Conservation (phyloP, 2,113 vertebrate genomes). For the Erythrolamprus reginae region DNA sequence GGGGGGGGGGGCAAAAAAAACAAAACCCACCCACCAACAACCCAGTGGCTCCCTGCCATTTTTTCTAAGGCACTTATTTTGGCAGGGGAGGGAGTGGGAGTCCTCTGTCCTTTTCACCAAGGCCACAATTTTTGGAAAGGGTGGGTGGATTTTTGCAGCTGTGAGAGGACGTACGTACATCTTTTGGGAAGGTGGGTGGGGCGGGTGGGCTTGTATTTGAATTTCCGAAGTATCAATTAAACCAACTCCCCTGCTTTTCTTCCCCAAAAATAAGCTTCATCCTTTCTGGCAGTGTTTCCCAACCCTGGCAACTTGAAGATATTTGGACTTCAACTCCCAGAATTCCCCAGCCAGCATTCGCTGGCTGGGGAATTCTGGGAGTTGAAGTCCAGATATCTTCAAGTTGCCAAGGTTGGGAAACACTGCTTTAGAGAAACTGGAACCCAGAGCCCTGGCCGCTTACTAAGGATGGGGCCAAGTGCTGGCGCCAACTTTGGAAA, state of each 20-base stretch:
- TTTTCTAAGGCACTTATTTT: background rate
- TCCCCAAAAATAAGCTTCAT: background rate
- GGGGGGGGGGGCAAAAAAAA: background rate
- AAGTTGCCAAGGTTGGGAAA: too few species aligned
- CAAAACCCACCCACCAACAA: background rate
- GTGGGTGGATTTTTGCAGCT: background rate
- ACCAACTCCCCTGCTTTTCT: background rate
- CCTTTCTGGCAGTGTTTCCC: too few species aligned
- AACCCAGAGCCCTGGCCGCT: background rate
- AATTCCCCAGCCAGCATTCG: too few species aligned
- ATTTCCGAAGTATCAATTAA: background rate
- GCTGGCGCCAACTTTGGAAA: background rate
- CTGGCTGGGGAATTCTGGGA: too few species aligned
- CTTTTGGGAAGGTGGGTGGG: background rate
- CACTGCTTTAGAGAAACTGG: background rate
- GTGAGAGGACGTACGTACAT: background rate
- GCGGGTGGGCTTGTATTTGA: background rate
- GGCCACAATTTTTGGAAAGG: background rate
- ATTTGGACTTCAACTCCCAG: too few species aligned
- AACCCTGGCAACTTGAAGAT: too few species aligned
- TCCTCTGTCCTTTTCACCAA: background rate
- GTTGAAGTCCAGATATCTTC: too few species aligned
- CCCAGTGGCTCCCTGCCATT: background rate
- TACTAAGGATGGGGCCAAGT: background rate
- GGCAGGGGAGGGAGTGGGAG: background rate